Evolutionary conservation across 2,797 vertebrate genomes (phyloP).

Genomic region (Malurus leucopterus): DNA sequence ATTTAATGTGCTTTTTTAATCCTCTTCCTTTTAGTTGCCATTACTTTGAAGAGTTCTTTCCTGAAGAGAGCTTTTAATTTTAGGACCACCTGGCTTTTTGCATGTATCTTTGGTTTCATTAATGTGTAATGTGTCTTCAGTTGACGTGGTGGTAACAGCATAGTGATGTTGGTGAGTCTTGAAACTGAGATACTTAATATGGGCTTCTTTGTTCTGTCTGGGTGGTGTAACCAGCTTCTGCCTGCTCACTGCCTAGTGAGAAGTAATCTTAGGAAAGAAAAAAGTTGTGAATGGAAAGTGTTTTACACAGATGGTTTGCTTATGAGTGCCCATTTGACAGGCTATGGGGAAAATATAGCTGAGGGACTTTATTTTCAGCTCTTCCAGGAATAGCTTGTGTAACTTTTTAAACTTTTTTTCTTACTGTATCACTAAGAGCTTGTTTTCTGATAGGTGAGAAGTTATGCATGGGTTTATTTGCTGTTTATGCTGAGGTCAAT

Average conservation of each 20-base stretch:
- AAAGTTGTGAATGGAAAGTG: slow-evolving; percentile 22
- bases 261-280: neutral
- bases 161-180: neutral
- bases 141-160: fast-evolving
- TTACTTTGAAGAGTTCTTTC: neutral
- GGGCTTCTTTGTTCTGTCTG: neutral
- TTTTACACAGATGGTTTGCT: slow-evolving; percentile 12
- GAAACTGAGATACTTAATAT: neutral
- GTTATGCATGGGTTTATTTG: neutral
- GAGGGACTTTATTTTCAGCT: neutral
- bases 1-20: neutral
- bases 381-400: neutral
- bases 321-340: slow-evolving; percentile 12
- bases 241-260: neutral
- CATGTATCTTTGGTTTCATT: neutral
- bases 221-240: neutral
- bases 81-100: neutral
- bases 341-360: neutral
- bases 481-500: neutral
- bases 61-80: neutral
- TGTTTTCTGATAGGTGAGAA: neutral
- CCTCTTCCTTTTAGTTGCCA: neutral
- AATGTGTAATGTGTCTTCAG: neutral
- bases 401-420: neutral
- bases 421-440: neutral